Percentiles rank a stretch among this genome's conserved stretches.
These are phyloP conservation scores for Pomatorhinus ruficollis DNA, from an alignment of 2,113 vertebrate genomes.

Conservation along the genomic window DNA sequence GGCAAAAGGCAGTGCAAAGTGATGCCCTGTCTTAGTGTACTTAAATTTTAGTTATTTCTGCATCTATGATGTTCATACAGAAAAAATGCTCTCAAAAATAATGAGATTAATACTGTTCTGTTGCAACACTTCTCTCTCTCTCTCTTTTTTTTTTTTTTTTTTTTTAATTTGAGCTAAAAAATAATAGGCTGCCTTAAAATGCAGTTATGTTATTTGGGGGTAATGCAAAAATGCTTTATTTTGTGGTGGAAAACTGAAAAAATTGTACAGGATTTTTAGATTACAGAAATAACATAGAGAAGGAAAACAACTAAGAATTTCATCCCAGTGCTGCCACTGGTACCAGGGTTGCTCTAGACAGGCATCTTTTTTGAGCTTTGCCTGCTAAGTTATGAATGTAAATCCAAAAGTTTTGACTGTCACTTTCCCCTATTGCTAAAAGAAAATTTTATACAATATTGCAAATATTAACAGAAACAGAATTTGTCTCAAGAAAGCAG, in stretches of 20 bases:
- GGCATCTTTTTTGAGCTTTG: neutral
- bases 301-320: neutral
- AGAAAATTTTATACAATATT: slow-evolving; percentile 7
- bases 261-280: neutral
- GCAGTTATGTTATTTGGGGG: neutral
- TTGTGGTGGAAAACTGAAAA: neutral
- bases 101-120: neutral
- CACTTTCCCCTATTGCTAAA: neutral
- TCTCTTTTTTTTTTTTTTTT: no score
- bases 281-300: neutral
- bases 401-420: neutral
- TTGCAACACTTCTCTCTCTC: neutral
- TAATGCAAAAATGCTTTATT: neutral
- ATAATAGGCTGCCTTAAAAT: neutral
- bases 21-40: neutral
- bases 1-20: neutral
- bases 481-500: slow-evolving; percentile 25
- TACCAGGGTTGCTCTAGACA: neutral
- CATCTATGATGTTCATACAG: neutral
- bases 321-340: neutral
- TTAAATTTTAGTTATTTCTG: neutral
- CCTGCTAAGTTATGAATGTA: neutral
- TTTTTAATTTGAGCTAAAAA: neutral
- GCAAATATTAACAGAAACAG: neutral
- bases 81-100: neutral